These are phyloP conservation scores for Caenorhabditis sp. DNA, from an alignment of 2,888 invertebrate species.

Conservation along the genomic window DNA sequence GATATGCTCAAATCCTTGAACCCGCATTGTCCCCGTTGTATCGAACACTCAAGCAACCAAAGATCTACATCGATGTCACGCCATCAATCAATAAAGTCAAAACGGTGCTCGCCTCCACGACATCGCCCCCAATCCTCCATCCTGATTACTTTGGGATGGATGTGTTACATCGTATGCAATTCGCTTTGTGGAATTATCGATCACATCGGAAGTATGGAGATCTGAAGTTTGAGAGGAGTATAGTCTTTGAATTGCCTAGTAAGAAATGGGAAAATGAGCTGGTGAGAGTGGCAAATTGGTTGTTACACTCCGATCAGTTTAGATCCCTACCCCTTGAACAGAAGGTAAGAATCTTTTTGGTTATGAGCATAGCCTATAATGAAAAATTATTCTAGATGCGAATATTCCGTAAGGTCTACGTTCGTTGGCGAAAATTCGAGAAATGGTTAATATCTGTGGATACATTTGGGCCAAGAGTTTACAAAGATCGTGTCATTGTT, in stretches of 20 bases:
- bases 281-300: slow-evolving; percentile 37
- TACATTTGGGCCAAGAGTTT: slow-evolving; percentile 28
- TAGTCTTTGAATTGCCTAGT: slow-evolving; percentile 26
- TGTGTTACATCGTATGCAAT: slow-evolving; percentile 25
- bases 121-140: slow-evolving; percentile 26
- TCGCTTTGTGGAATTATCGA: slow-evolving; percentile 37
- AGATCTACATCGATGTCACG: slow-evolving; percentile 31
- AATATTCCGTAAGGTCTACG: slow-evolving; percentile 33
- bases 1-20: neutral
- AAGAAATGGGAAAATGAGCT: slow-evolving; percentile 37
- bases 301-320: slow-evolving; percentile 39
- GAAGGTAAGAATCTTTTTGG: slow-evolving; percentile 14
- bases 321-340: slow-evolving; percentile 31
- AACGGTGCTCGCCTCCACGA: slow-evolving; percentile 20
- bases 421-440: slow-evolving; percentile 34
- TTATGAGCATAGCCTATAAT: neutral
- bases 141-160: slow-evolving; percentile 26
- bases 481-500: slow-evolving; percentile 30
- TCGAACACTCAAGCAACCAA: slow-evolving; percentile 27
- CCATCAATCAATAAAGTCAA: slow-evolving; percentile 27
- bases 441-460: slow-evolving; percentile 38
- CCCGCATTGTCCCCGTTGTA: slow-evolving; percentile 5
- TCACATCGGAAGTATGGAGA: slow-evolving; percentile 33
- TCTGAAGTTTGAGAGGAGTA: slow-evolving; percentile 30
- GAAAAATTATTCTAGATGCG: slow-evolving; percentile 23